Base-by-base conservation (phyloP, 2,113 vertebrate genomes). In the Copsychus sechellarum region DNA sequence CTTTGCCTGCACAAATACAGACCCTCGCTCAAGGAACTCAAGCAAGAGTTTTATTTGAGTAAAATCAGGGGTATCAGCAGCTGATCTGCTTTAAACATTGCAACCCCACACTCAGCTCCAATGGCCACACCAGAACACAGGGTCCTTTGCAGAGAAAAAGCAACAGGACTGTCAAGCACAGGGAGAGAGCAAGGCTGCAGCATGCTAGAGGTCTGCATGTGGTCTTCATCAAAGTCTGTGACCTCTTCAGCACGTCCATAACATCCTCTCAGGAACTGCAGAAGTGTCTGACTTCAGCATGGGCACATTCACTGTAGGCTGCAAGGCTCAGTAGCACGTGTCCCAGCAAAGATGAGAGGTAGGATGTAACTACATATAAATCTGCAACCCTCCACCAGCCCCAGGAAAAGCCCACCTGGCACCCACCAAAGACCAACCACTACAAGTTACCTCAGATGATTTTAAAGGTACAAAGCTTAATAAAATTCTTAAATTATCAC, bases 121-220 rank as follows among this genome's bases (percentile, higher is more conserved):
- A 24, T 16, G 51, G 36, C 29, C 29, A 7, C 21, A 65, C 2
- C 31, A 82, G 54, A 56, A 91, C 9, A 26, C 8, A 3, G 0
- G 0, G 2, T 29, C 21, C 26, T 84, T 38, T 42, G 22, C 45
- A 79, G 26, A 70, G 23, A 56, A 86, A 81, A 73, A 86, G 40
- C 33, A 60, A 48, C 16, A 73, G 16, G 18, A 90, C n/a, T 84
- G 19, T 11, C 43, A 82, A 67, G 38, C 31, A 66, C 38, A 67
- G 9, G 20, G 4, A 47, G 13, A 58, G 13, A 43, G 28, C 19
- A 86, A 58, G 53, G 28, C 31, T 72, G 66, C 53, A 67, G 36
- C 1, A 0, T 33, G 21, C 25, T 36, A 47, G 2, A 3, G 22
- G 22, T 40, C n/a, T 51, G 16, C 8, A 25, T 1, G 8, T 12